phyloP scores from a whole-genome alignment of 2,888 invertebrate genomes.

The Eupeodes luniger region DNA sequence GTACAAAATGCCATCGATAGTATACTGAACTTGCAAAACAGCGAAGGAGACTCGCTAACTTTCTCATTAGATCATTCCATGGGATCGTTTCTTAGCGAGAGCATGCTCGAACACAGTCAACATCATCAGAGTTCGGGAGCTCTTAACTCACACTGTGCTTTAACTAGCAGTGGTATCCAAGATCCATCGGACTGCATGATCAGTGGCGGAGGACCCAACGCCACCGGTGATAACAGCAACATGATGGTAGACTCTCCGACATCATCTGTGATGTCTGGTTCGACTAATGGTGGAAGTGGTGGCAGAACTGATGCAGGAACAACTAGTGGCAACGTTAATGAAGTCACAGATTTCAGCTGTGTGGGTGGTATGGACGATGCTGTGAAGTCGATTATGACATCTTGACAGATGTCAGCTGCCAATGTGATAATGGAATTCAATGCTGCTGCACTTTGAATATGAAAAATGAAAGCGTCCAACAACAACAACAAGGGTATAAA shows the following conservation, averaged over 20 bases:
- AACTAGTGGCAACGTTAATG: slow-evolving; percentile 49
- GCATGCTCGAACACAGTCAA: slow-evolving; percentile 82
- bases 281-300: slow-evolving; percentile 69
- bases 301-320: slow-evolving; percentile 44
- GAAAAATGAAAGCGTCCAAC: slow-evolving; percentile 44
- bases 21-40: slow-evolving; percentile 89
- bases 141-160: slow-evolving; percentile 57
- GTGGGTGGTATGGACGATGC: slow-evolving; percentile 85
- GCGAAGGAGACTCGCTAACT: slow-evolving; percentile 84
- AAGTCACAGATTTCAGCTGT: slow-evolving; percentile 82
- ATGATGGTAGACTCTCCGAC: slow-evolving; percentile 78
- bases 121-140: slow-evolving; percentile 64
- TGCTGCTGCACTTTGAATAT: slow-evolving; percentile 71
- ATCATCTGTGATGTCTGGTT: slow-evolving; percentile 77
- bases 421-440: slow-evolving; percentile 75
- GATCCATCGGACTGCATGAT: slow-evolving; percentile 83
- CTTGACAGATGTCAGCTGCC: slow-evolving; percentile 82
- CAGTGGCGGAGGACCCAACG: slow-evolving; percentile 79
- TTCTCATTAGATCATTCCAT: slow-evolving; percentile 82
- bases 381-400: slow-evolving; percentile 85
- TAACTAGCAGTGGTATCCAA: slow-evolving; percentile 79
- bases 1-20: slow-evolving; percentile 92
- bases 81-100: slow-evolving; percentile 83
- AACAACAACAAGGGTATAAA: slow-evolving; percentile 37
- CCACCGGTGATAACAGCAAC: slow-evolving; percentile 79